These are phyloP conservation scores for Taphrorychus bicolor DNA, from an alignment of 2,888 invertebrate species.

Conservation along the genomic window DNA sequence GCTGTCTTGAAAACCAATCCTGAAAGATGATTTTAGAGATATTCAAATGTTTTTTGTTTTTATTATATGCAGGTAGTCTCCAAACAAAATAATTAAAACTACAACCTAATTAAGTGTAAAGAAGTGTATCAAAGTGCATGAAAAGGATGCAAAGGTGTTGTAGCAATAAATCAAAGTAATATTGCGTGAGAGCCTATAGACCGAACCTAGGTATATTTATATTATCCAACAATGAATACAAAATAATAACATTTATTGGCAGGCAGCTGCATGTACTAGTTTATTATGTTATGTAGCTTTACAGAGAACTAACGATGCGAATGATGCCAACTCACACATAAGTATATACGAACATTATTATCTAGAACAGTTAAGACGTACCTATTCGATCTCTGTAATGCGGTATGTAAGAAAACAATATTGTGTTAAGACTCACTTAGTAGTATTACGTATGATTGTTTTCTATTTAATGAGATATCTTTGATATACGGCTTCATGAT, in stretches of 20 bases:
- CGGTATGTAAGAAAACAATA: conserved; percentile 53
- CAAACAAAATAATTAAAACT: not conserved
- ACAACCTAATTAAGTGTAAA: not conserved
- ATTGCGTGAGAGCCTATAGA: conserved; percentile 41
- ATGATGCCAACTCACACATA: conserved; percentile 33
- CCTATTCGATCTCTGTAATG: conserved; percentile 61
- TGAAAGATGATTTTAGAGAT: too few species aligned
- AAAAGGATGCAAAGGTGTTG: too few species aligned
- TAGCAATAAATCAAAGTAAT: too few species aligned
- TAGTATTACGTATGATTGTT: too few species aligned
- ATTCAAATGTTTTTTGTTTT: too few species aligned
- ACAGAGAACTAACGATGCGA: conserved; percentile 34
- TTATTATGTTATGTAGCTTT: conserved; percentile 13
- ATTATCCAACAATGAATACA: conserved; percentile 22
- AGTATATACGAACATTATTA: conserved; percentile 35
- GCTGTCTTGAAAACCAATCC: conserved; percentile 97
- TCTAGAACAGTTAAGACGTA: conserved; percentile 55
- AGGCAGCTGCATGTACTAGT: conserved; percentile 14
- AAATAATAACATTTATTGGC: conserved; percentile 33
- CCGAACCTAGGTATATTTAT: conserved; percentile 56
- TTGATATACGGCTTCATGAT: too few species aligned
- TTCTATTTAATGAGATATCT: too few species aligned
- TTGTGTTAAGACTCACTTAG: conserved; percentile 39
- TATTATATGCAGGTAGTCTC: not conserved
- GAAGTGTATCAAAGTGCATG: conserved; percentile 1